Conservation (phyloP, 30 jellyfish, hydroid and myxozoan genomes). For the Chironex yamaguchii region DNA sequence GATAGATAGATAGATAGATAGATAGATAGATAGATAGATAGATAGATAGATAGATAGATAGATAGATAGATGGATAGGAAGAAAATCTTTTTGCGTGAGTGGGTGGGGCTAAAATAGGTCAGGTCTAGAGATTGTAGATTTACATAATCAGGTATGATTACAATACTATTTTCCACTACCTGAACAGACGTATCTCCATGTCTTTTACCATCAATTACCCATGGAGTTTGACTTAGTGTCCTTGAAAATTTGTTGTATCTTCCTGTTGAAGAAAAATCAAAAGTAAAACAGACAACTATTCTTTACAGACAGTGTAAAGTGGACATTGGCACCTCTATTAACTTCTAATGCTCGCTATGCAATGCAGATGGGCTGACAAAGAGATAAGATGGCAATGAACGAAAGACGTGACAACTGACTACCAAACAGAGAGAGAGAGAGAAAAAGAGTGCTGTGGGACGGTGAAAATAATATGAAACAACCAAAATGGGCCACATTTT, state of each 20-base stretch:
- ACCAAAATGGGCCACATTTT: too few species aligned
- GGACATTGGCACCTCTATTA: background rate
- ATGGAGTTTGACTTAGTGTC: constrained; percentile 86
- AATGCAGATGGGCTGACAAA: background rate
- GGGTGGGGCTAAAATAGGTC: too few species aligned
- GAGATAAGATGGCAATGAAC: background rate
- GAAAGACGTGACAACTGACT: too few species aligned
- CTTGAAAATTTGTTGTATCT: constrained; percentile 88
- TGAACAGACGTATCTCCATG: constrained; percentile 84
- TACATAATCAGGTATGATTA: background rate
- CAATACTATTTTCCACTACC: constrained; percentile 37
- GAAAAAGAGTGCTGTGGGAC: background rate
- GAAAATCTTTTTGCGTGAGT: too few species aligned
- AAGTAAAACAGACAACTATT: background rate
- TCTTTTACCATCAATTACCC: constrained; percentile 90
- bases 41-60: too few species aligned
- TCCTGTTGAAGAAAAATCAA: constrained; percentile 44
- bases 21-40: too few species aligned
- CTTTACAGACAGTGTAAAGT: background rate
- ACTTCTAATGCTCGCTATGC: too few species aligned
- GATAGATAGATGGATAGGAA: too few species aligned
- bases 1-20: too few species aligned
- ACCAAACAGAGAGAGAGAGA: too few species aligned
- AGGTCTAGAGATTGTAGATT: too few species aligned
- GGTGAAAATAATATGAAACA: background rate